Conservation (phyloP, 2,888 invertebrate species). For the Apomyelois bistriatella region DNA sequence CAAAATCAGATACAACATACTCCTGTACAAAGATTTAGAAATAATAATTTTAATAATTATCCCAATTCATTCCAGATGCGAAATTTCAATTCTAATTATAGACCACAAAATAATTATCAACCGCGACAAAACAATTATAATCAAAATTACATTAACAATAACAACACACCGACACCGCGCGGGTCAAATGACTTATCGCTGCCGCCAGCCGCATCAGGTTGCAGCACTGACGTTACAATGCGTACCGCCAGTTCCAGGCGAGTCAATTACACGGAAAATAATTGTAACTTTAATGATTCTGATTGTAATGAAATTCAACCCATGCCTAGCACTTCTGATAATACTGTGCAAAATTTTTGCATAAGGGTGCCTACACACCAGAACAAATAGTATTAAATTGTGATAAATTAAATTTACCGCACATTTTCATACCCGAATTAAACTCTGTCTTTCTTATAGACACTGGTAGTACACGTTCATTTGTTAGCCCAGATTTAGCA, state of each 20-base stretch:
- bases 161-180: not conserved
- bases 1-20: not conserved
- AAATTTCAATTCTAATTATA: conserved; percentile 1
- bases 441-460: conserved; percentile 20
- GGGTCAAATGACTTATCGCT: not conserved
- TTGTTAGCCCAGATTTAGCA: conserved; percentile 17
- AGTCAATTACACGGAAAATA: conserved; percentile 13
- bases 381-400: conserved; percentile 3
- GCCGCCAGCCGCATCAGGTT: conserved; percentile 6
- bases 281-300: not conserved
- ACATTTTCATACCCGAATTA: conserved; percentile 21
- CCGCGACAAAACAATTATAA: not conserved
- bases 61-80: conserved; percentile 8
- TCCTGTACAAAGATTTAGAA: not conserved
- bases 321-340: not conserved
- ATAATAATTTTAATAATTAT: not conserved
- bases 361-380: not conserved
- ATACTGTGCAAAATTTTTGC: not conserved
- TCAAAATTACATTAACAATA: not conserved
- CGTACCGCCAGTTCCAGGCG: conserved; percentile 14
- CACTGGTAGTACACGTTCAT: conserved; percentile 21
- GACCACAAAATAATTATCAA: not conserved
- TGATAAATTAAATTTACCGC: conserved; percentile 14
- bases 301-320: not conserved
- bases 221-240: conserved; percentile 15